These are phyloP conservation scores for Megaleporinus macrocephalus DNA, from an alignment of 2,113 vertebrate species.

Conservation along the genomic window DNA sequence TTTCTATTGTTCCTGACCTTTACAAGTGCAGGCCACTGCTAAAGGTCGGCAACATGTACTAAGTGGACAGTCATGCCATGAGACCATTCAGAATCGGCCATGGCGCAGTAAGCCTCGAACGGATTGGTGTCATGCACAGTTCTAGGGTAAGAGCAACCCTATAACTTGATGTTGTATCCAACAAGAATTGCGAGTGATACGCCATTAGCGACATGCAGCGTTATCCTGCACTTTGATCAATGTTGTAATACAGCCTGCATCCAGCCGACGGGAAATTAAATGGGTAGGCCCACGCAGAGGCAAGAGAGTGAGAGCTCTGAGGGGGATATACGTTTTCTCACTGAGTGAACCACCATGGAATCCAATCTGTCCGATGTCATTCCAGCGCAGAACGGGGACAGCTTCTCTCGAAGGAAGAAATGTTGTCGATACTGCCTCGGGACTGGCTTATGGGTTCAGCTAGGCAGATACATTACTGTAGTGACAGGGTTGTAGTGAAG, in stretches of 20 bases:
- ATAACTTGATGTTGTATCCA: conserved; percentile 31
- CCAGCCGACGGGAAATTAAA: conserved; percentile 57
- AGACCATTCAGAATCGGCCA: conserved; percentile 13
- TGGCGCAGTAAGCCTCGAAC: neutral
- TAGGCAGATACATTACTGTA: neutral
- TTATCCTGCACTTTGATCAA: conserved; percentile 58
- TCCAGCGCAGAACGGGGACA: conserved; percentile 15
- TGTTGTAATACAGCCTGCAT: conserved; percentile 47
- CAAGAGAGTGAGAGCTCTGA: conserved; percentile 37
- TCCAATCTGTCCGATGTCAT: conserved; percentile 51
- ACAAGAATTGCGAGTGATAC: conserved; percentile 29
- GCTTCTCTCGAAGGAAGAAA: conserved; percentile 9
- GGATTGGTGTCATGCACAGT: conserved; percentile 25
- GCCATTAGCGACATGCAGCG: conserved; percentile 42
- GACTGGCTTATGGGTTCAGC: neutral
- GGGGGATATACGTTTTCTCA: conserved; percentile 55
- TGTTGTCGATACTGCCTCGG: neutral
- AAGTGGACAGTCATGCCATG: conserved; percentile 17
- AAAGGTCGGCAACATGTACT: neutral
- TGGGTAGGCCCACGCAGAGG: conserved; percentile 39
- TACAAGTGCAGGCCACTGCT: neutral
- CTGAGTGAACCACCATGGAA: conserved; percentile 45
- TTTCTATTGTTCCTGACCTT: no score
- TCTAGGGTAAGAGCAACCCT: conserved; percentile 21
- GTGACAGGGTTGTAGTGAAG: neutral